Conservation (phyloP, 2,113 vertebrate genomes). For the Argyrosomus japonicus region DNA sequence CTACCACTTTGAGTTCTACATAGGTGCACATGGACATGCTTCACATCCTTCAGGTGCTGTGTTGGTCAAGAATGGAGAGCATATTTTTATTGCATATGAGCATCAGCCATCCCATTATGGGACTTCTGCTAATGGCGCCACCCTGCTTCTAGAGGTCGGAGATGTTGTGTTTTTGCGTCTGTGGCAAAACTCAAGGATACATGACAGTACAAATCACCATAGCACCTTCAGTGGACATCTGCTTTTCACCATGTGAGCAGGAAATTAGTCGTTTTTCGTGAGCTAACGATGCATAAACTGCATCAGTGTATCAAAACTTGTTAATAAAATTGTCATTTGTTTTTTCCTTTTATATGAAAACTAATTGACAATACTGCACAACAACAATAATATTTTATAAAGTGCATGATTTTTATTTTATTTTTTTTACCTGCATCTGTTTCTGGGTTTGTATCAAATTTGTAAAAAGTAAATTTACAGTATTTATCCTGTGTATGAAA, state of each 20-base stretch:
- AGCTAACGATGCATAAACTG: neutral
- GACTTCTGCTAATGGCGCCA: slow-evolving; percentile 26
- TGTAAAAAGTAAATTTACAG: too few species aligned
- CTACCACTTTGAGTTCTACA: slow-evolving; percentile 55
- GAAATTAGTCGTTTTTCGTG: neutral
- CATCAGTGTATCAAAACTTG: neutral
- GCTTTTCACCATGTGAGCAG: slow-evolving; percentile 54
- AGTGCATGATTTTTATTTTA: too few species aligned
- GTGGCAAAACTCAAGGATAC: accelerated
- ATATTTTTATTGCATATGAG: neutral
- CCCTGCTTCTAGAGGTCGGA: slow-evolving; percentile 48
- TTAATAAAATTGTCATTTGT: neutral
- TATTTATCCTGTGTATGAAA: neutral
- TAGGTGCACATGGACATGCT: neutral
- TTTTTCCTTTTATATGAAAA: neutral
- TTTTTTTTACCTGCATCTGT: too few species aligned
- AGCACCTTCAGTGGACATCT: slow-evolving; percentile 60
- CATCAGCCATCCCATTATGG: accelerated
- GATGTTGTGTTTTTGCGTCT: slow-evolving; percentile 53
- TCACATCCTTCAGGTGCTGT: neutral
- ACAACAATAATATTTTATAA: too few species aligned
- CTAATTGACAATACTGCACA: neutral
- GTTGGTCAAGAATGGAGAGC: slow-evolving; percentile 46
- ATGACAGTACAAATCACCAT: neutral
- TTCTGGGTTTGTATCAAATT: too few species aligned